These are phyloP conservation scores for Melitaea cinxia DNA, from an alignment of 1,140 invertebrate species.

Conservation along the genomic window DNA sequence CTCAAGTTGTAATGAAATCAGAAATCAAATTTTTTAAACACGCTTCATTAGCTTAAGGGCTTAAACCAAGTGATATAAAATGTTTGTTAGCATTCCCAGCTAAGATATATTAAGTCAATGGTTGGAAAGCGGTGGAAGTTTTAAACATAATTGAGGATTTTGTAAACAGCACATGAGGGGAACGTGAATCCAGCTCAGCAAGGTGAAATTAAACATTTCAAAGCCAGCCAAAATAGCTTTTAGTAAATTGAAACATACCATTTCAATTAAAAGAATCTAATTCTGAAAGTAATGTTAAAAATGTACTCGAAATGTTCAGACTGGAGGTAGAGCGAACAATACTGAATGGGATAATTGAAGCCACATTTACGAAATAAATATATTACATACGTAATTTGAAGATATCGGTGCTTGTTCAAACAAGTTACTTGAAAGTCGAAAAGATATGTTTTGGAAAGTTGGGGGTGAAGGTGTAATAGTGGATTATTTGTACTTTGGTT, in stretches of 20 bases:
- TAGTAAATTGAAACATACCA: slow-evolving; percentile 47
- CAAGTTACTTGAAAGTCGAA: too few species aligned
- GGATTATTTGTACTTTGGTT: too few species aligned
- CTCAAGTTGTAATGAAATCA: too few species aligned
- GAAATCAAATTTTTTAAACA: too few species aligned
- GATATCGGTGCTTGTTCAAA: too few species aligned
- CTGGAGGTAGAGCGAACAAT: slow-evolving; percentile 1
- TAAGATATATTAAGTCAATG: neutral
- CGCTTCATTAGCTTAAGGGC: too few species aligned
- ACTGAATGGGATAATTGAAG: neutral
- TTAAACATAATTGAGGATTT: neutral
- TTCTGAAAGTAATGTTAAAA: slow-evolving; percentile 26
- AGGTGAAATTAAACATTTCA: slow-evolving; percentile 12
- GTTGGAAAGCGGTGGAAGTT: neutral
- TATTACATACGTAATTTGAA: too few species aligned
- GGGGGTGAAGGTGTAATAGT: too few species aligned
- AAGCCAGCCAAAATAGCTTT: slow-evolving; percentile 44
- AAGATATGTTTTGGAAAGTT: too few species aligned
- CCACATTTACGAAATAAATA: too few species aligned
- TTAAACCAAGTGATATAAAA: too few species aligned
- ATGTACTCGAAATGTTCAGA: slow-evolving; percentile 4
- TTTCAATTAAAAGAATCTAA: slow-evolving; percentile 28
- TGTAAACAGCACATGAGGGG: slow-evolving; percentile 1
- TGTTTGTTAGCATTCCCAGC: neutral
- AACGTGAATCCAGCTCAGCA: neutral